phyloP scores from a whole-genome alignment of 2,113 vertebrate genomes.

The Sula dactylatra region DNA sequence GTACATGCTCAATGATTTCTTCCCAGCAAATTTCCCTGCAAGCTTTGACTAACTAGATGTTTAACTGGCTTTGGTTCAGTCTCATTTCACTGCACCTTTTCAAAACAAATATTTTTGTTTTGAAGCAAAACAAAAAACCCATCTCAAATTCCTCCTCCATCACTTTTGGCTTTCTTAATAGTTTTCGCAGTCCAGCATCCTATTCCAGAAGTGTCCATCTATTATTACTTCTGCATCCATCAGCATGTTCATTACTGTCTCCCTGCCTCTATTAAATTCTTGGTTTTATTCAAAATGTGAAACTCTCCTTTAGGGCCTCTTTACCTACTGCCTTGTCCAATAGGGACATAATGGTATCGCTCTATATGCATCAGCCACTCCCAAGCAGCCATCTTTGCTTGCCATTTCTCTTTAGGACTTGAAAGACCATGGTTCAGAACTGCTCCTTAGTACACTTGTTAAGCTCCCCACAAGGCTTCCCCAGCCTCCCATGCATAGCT shows the following conservation, averaged over 20 bases:
- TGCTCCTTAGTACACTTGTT: not conserved
- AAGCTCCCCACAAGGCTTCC: not conserved
- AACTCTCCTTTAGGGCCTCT: not conserved
- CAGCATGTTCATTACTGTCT: not conserved
- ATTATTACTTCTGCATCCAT: not conserved
- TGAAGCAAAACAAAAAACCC: no score
- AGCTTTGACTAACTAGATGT: not conserved
- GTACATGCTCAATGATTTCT: not conserved
- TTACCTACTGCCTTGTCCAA: not conserved
- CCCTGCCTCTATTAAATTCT: not conserved
- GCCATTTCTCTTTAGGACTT: not conserved
- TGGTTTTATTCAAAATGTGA: not conserved
- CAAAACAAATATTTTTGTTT: not conserved
- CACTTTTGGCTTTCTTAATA: not conserved
- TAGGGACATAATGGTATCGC: not conserved
- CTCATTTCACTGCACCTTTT: not conserved
- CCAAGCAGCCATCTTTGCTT: not conserved
- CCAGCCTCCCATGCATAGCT: fast-evolving
- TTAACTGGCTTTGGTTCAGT: not conserved
- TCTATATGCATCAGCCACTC: not conserved
- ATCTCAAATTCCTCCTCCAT: not conserved
- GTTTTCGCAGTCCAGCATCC: not conserved
- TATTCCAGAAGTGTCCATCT: not conserved
- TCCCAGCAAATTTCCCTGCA: not conserved
- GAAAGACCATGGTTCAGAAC: not conserved